phyloP scores from a whole-genome alignment of 2,888 invertebrate species.

The Alitta virens region DNA sequence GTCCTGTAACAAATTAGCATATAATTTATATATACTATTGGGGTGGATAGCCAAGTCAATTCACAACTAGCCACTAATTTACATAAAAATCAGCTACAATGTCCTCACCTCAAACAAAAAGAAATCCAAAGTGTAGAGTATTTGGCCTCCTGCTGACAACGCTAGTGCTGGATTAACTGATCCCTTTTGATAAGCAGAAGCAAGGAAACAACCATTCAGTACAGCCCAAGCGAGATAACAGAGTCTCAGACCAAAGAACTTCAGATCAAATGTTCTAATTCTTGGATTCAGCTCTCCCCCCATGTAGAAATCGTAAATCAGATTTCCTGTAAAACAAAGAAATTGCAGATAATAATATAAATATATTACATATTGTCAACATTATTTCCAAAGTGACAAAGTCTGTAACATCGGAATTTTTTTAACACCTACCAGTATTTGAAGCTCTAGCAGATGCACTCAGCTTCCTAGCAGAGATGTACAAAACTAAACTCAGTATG shows the following conservation, averaged over 20 bases:
- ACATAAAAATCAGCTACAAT: too few species aligned
- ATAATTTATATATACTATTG: too few species aligned
- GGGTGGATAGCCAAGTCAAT: too few species aligned
- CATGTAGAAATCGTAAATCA: conserved; percentile 72
- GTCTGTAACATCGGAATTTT: too few species aligned
- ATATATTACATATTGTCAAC: too few species aligned
- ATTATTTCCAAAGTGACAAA: too few species aligned
- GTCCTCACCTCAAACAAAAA: conserved; percentile 65
- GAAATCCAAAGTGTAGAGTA: conserved; percentile 64
- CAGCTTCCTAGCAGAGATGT: too few species aligned
- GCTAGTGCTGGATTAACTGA: conserved; percentile 35
- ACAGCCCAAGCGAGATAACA: conserved; percentile 57
- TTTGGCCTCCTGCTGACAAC: conserved; percentile 60
- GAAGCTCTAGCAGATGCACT: too few species aligned
- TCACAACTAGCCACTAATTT: too few species aligned
- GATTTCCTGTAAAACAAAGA: conserved; percentile 59
- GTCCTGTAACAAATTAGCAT: conserved; percentile 49
- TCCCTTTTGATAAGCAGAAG: conserved; percentile 37
- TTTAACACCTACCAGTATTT: too few species aligned
- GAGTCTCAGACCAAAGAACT: conserved; percentile 62
- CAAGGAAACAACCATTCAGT: conserved; percentile 45
- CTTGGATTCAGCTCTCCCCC: conserved; percentile 74
- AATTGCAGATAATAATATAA: too few species aligned
- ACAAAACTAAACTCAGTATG: too few species aligned
- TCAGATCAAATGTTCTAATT: conserved; percentile 67